Conservation (phyloP, 2,888 invertebrate genomes). For the Xestia ashworthii region DNA sequence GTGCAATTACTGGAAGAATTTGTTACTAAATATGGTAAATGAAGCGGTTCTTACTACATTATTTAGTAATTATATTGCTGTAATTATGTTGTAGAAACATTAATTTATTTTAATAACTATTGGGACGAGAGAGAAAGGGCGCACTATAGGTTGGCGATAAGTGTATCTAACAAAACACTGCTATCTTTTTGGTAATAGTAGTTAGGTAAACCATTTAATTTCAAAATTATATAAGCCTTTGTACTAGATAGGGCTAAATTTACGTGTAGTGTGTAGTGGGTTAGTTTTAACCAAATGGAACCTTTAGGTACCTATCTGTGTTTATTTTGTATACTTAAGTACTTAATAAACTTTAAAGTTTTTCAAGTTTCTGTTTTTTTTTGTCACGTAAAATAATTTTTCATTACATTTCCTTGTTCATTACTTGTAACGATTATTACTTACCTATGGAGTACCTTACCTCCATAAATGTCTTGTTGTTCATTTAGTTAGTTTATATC, state of each 20-base stretch:
- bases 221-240: not conserved
- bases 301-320: too few species aligned
- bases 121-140: conserved; percentile 9
- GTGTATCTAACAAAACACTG: conserved; percentile 1
- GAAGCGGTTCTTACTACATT: conserved; percentile 50
- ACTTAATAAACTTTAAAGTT: not conserved
- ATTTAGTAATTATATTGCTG: conserved; percentile 54
- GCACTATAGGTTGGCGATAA: not conserved
- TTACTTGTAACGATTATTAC: not conserved
- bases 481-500: too few species aligned
- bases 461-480: too few species aligned
- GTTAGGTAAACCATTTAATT: not conserved
- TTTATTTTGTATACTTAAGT: not conserved
- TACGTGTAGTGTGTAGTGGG: not conserved
- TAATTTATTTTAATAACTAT: conserved; percentile 39
- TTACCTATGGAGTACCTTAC: too few species aligned
- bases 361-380: not conserved
- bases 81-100: conserved; percentile 38
- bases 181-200: not conserved
- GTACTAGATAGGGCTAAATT: not conserved
- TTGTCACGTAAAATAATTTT: too few species aligned
- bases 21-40: conserved; percentile 61
- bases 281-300: not conserved
- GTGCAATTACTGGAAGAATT: conserved; percentile 61
- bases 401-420: not conserved